Base-by-base conservation (phyloP, 2,797 vertebrate species). In the Coccyzus lansbergi region DNA sequence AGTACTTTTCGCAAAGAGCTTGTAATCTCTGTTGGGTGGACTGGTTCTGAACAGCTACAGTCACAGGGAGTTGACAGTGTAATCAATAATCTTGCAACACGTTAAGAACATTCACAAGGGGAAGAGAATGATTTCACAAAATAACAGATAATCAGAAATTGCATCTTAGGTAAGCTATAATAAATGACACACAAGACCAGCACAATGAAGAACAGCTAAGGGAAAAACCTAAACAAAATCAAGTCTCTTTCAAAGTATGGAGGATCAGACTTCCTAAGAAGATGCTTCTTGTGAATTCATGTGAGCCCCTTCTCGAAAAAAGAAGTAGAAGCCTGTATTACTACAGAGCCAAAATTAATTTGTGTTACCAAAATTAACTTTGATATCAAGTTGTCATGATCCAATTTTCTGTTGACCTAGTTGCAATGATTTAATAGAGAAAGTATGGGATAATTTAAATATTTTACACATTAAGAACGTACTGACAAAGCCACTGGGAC, bases 371-470 rank as follows among this genome's bases (percentile, higher is more conserved):
- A 88, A 93, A 95, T 83, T 79, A 92, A 80, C 26, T 88, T 49
- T 58, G 76, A 78, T 83, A 93, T 44, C 69, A 81, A 93, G 62
- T 62, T 85, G 68, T 46, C 89, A 87, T 36, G 42, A 94, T 88
- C 85, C 82, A 52, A 83, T 92, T 90, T 95, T 90, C 74, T 88
- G 65, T 79, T 95, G 88, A 92, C 94, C 83, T 80, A 95, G 53
- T 77, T 94, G 34, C 71, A 86, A 78, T 49, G 53, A 93, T 88
- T 68, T 83, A 78, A 68, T 15, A 67, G 13, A 21, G 13, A 21
- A 62, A 82, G 93, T 51, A n/a, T 21, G 10, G 88, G 38, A 28
- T 75, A 78, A 75, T 83, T 85, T 65, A 65, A 91, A 85, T 92
- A 89, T 92, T 92, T 81, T 91, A 55, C 60, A 85, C 24, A 91